These are phyloP conservation scores for Malurus cyaneus DNA, from an alignment of 2,113 vertebrate genomes.

Conservation along the genomic window DNA sequence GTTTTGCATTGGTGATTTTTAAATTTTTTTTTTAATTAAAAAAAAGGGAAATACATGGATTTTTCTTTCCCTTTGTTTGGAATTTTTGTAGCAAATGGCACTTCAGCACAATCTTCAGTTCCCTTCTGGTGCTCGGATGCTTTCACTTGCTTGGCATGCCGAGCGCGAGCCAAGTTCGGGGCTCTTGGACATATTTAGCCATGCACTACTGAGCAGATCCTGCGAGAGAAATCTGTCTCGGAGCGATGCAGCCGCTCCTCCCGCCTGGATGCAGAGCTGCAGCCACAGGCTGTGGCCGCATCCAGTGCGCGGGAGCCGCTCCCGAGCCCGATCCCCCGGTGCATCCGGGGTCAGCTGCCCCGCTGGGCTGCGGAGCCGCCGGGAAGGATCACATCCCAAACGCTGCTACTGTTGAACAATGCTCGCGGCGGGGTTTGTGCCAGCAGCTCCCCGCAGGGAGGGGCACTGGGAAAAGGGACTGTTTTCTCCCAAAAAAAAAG, in stretches of 20 bases:
- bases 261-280: not conserved
- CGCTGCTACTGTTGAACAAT: not conserved
- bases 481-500: not conserved
- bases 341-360: not conserved
- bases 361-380: accelerated
- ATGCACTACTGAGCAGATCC: conserved; percentile 38
- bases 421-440: not conserved
- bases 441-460: not conserved
- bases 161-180: conserved; percentile 14
- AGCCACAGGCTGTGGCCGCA: not conserved
- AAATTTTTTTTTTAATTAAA: no score
- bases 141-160: conserved; percentile 57
- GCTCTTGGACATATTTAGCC: conserved; percentile 62
- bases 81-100: conserved; percentile 15
- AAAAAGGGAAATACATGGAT: accelerated
- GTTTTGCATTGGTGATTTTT: not conserved
- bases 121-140: conserved; percentile 14
- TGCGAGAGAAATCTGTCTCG: not conserved
- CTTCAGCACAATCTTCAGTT: not conserved
- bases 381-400: not conserved
- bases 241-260: not conserved
- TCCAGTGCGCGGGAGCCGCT: not conserved
- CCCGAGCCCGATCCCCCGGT: not conserved
- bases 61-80: not conserved
- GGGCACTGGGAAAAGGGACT: not conserved